phyloP scores from a whole-genome alignment of 2,888 invertebrate species.

The Tolmerus cingulatus region DNA sequence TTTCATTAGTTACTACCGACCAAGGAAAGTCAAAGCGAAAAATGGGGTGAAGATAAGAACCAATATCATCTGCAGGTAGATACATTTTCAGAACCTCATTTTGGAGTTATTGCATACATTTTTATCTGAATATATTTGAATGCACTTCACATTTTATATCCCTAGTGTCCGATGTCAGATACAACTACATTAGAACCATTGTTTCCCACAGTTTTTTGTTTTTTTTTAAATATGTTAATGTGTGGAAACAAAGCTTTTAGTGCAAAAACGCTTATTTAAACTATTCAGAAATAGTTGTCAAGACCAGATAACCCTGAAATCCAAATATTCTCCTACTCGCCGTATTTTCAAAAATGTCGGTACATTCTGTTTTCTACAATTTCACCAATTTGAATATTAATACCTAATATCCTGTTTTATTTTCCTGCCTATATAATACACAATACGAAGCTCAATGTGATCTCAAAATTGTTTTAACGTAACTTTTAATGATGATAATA shows the following conservation, averaged over 20 bases:
- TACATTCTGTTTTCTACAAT: too few species aligned
- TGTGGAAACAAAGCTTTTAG: neutral
- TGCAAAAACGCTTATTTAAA: neutral
- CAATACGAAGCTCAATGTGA: too few species aligned
- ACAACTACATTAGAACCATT: neutral
- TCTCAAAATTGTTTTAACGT: too few species aligned
- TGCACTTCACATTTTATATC: neutral
- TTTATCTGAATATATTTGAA: neutral
- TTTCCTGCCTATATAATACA: too few species aligned
- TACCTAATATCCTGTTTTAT: too few species aligned
- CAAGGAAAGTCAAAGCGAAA: neutral
- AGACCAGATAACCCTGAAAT: too few species aligned
- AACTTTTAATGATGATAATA: too few species aligned
- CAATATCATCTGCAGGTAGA: neutral
- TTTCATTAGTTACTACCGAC: neutral
- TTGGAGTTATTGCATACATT: neutral
- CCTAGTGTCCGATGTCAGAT: neutral
- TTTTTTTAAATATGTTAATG: neutral
- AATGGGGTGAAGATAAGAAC: neutral
- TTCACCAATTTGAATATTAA: too few species aligned
- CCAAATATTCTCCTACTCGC: too few species aligned
- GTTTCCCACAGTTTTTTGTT: too few species aligned
- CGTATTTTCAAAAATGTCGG: too few species aligned
- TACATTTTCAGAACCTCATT: neutral
- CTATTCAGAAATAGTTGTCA: neutral